Evolutionary conservation across 2,797 vertebrate genomes (phyloP).

Genomic region (Alauda arvensis): DNA sequence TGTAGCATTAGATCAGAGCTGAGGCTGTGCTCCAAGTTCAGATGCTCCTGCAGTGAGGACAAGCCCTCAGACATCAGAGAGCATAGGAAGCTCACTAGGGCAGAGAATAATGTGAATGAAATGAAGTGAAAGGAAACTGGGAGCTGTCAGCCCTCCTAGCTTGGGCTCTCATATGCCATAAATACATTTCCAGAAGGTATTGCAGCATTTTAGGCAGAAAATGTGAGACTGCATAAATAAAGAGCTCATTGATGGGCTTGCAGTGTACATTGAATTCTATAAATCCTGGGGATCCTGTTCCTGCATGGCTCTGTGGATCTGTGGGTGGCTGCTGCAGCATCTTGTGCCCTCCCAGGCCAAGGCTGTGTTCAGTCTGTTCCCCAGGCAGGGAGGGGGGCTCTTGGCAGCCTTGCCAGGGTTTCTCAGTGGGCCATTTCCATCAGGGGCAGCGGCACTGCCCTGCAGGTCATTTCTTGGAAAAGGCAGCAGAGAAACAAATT

Average conservation of each 20-base stretch:
- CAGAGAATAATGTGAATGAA: slow-evolving; percentile 13
- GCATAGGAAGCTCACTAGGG: background rate
- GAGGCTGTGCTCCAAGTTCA: background rate
- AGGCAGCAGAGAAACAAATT: background rate
- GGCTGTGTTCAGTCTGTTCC: background rate
- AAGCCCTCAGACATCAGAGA: background rate
- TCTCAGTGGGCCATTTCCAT: background rate
- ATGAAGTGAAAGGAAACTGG: slow-evolving; percentile 25
- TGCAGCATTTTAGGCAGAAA: background rate
- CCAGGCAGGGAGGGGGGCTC: background rate
- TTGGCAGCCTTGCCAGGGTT: background rate
- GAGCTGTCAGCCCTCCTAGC: background rate
- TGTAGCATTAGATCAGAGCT: background rate
- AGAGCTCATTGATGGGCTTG: background rate
- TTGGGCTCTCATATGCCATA: background rate
- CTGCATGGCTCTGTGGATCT: background rate
- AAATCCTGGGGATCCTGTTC: background rate
- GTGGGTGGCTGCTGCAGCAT: background rate
- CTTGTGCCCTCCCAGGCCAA: background rate
- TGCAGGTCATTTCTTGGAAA: background rate
- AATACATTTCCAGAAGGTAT: background rate
- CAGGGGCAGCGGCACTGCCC: background rate
- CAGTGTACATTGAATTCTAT: background rate
- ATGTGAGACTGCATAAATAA: background rate
- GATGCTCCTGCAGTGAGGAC: background rate